phyloP scores from a whole-genome alignment of 2,797 vertebrate genomes.

The Phylloscopus collybita region DNA sequence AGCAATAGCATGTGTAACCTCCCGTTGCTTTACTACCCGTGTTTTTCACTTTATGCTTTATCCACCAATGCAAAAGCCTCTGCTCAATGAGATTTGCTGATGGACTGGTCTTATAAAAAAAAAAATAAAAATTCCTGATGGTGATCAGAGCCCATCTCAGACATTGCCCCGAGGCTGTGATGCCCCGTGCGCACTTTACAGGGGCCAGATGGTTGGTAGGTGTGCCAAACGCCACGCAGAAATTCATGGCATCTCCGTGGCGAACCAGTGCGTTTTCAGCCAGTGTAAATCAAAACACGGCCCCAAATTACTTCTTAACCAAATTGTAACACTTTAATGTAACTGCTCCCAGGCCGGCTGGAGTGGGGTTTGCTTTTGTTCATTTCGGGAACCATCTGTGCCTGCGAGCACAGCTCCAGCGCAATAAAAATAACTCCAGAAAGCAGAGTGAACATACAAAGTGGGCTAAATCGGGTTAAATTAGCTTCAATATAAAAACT shows the following conservation, averaged over 20 bases:
- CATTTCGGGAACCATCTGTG: constrained; percentile 57
- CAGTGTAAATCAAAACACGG: constrained; percentile 59
- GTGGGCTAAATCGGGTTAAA: neutral
- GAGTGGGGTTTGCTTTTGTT: constrained; percentile 37
- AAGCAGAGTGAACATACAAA: neutral
- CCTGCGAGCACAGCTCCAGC: neutral
- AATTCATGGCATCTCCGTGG: constrained; percentile 52
- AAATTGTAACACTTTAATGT: neutral
- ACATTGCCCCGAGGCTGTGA: neutral
- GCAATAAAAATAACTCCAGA: neutral
- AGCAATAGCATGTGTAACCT: neutral
- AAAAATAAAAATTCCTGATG: neutral
- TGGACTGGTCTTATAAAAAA: neutral
- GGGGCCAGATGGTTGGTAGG: constrained; percentile 51
- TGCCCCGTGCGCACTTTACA: neutral
- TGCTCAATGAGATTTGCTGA: constrained; percentile 9
- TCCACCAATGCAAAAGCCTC: neutral
- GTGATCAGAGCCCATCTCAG: constrained; percentile 13
- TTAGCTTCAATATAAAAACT: neutral
- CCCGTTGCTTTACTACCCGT: neutral
- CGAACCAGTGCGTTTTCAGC: constrained; percentile 7
- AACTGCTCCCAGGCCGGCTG: neutral
- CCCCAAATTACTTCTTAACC: constrained; percentile 54
- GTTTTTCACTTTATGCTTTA: neutral
- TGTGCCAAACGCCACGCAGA: constrained; percentile 36